phyloP scores from a whole-genome alignment of 2,888 invertebrate species.

The Heterodera filipjevi region DNA sequence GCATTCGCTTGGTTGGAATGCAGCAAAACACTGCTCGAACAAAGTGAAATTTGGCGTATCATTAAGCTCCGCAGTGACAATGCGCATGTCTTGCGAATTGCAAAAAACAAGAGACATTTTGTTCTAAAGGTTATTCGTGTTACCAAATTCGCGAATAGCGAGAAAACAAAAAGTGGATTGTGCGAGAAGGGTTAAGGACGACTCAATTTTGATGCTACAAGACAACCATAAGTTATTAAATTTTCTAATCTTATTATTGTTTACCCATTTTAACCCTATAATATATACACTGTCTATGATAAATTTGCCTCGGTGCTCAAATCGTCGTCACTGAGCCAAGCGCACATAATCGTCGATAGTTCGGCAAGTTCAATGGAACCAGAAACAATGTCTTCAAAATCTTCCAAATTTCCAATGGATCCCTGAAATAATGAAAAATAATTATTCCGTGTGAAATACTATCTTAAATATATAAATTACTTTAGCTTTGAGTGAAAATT shows the following conservation, averaged over 20 bases:
- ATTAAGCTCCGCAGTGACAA: slow-evolving; percentile 48
- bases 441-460: not conserved
- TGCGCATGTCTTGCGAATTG: slow-evolving; percentile 49
- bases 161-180: too few species aligned
- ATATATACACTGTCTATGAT: too few species aligned
- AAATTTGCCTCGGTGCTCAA: slow-evolving; percentile 42
- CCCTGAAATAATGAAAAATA: slow-evolving; percentile 35
- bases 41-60: slow-evolving; percentile 50
- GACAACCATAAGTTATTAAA: too few species aligned
- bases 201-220: too few species aligned
- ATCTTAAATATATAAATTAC: slow-evolving; percentile 9
- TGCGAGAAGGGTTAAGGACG: too few species aligned
- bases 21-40: slow-evolving; percentile 46
- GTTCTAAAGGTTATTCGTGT: too few species aligned
- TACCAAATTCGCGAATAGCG: too few species aligned
- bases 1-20: slow-evolving; percentile 44
- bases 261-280: too few species aligned
- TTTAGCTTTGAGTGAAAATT: slow-evolving; percentile 44
- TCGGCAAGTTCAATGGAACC: slow-evolving; percentile 41
- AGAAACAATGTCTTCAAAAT: slow-evolving; percentile 54
- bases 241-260: too few species aligned
- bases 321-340: slow-evolving; percentile 42
- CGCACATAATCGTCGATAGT: slow-evolving; percentile 47
- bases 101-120: slow-evolving; percentile 46
- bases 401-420: slow-evolving; percentile 49